These are phyloP conservation scores for Pithys albifrons DNA, from an alignment of 2,113 vertebrate species.

Conservation along the genomic window DNA sequence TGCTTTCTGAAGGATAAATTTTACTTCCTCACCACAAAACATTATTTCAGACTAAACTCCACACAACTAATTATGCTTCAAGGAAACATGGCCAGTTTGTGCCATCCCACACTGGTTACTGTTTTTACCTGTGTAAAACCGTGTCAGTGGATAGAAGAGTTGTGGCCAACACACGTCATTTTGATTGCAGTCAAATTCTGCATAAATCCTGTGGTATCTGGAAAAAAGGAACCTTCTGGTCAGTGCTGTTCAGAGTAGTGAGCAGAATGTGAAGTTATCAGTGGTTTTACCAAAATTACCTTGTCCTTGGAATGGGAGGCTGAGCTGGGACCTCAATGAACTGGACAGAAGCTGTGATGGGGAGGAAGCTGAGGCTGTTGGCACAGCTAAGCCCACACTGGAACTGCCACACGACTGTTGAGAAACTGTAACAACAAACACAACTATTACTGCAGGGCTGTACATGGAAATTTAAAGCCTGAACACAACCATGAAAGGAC, in stretches of 20 bases:
- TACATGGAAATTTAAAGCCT: neutral
- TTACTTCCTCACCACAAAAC: neutral
- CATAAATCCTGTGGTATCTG: conserved; percentile 91
- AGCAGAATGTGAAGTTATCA: neutral
- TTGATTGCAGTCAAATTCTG: conserved; percentile 90
- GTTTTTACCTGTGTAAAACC: conserved; percentile 86
- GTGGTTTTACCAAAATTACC: conserved; percentile 67
- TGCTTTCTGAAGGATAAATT: neutral
- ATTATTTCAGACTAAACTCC: neutral
- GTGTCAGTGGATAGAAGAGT: conserved; percentile 87
- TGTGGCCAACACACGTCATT: conserved; percentile 96
- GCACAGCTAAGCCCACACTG: conserved; percentile 80
- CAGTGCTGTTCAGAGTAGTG: neutral
- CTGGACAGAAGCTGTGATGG: conserved; percentile 84
- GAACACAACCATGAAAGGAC: neutral
- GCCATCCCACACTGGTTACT: neutral
- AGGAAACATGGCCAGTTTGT: accelerated
- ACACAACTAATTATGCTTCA: neutral
- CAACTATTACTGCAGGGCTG: neutral
- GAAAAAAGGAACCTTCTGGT: neutral
- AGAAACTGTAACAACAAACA: conserved; percentile 75
- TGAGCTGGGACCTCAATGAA: conserved; percentile 83
- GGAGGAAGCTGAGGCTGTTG: conserved; percentile 72
- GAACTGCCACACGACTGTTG: conserved; percentile 77
- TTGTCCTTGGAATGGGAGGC: conserved; percentile 74